These are phyloP conservation scores for Parnassius glacialis DNA, from an alignment of 2,888 invertebrate species.

Conservation along the genomic window DNA sequence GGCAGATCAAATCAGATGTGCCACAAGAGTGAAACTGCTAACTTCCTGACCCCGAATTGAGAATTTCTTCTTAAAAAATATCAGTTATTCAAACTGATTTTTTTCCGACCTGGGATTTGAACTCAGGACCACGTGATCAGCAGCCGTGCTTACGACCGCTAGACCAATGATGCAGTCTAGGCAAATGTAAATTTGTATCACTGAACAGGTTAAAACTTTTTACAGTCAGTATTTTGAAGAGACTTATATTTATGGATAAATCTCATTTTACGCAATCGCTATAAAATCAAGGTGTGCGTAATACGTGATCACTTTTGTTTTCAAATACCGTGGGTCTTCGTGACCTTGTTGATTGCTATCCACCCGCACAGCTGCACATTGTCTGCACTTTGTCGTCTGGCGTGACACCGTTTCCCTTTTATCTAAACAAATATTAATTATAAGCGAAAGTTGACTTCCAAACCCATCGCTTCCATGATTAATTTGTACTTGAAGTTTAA, in stretches of 20 bases:
- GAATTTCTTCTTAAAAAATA: too few species aligned
- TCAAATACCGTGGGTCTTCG: slow-evolving; percentile 49
- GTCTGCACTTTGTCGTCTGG: slow-evolving; percentile 55
- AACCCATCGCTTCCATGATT: slow-evolving; percentile 19
- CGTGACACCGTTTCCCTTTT: slow-evolving; percentile 67
- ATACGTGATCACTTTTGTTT: slow-evolving; percentile 72
- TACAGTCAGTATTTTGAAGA: too few species aligned
- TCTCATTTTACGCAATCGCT: not conserved
- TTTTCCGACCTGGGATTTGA: too few species aligned
- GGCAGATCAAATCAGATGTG: too few species aligned
- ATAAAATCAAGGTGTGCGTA: slow-evolving; percentile 47
- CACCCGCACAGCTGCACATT: slow-evolving; percentile 53
- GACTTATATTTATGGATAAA: not conserved
- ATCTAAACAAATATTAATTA: slow-evolving; percentile 61
- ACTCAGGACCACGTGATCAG: too few species aligned
- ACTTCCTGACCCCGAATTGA: too few species aligned
- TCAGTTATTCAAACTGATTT: too few species aligned
- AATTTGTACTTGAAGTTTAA: slow-evolving; percentile 21
- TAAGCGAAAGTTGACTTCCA: slow-evolving; percentile 59
- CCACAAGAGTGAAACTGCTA: too few species aligned
- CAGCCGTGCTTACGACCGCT: too few species aligned
- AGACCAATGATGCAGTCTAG: too few species aligned
- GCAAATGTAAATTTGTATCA: too few species aligned
- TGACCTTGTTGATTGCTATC: slow-evolving; percentile 64
- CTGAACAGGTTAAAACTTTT: too few species aligned